Percentiles rank a stretch among this genome's conserved stretches.
Conservation (phyloP, 2,888 invertebrate species). For the Parapristionchus giblindavisi region DNA sequence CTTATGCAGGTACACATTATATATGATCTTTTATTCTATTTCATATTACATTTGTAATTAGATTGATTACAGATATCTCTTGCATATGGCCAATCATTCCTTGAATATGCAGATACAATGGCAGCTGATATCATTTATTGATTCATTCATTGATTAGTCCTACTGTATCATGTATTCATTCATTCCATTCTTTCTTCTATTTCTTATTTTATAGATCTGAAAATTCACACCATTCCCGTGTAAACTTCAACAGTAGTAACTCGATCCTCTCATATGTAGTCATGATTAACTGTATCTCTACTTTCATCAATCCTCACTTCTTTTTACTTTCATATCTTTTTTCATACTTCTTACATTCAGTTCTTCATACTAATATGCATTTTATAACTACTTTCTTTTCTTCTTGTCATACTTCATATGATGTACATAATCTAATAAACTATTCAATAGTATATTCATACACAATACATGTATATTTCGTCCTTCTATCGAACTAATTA, state of each 20-base stretch:
- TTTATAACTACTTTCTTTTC: no score
- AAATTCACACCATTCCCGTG: neutral
- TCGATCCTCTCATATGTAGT: no score
- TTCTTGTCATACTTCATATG: no score
- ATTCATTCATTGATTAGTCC: neutral
- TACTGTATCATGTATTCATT: neutral
- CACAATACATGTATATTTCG: neutral
- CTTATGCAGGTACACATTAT: conserved; percentile 50
- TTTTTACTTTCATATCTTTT: neutral
- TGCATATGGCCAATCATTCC: conserved; percentile 60
- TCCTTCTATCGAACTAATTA: no score
- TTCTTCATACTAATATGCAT: neutral
- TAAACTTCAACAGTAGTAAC: no score
- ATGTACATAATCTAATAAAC: no score
- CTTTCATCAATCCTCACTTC: no score
- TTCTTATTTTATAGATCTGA: neutral
- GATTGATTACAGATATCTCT: conserved; percentile 55
- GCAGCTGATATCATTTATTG: conserved; percentile 41
- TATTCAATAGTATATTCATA: no score
- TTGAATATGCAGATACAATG: conserved; percentile 52
- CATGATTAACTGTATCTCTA: no score
- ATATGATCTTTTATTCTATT: no score
- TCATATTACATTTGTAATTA: no score
- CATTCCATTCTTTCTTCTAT: neutral
- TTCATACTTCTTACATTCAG: neutral